Evolutionary conservation across 2,888 invertebrate genomes (phyloP), one percentile per base, ranked within the genome.

Genomic region (Cacoxenus indagator): DNA sequence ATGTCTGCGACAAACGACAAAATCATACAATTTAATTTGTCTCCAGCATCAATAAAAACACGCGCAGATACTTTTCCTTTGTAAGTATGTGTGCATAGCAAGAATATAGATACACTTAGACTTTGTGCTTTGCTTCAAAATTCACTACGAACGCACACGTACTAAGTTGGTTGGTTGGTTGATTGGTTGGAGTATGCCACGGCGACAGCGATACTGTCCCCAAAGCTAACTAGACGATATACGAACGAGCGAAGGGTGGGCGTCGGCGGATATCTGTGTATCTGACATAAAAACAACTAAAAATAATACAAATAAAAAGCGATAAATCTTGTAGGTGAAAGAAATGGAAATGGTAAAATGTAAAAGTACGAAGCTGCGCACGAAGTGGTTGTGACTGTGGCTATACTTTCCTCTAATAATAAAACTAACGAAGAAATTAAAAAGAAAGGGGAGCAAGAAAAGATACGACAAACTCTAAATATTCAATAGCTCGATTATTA

Each of bases 321-420:
- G 73, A 83, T 83, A 83, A 83, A 83, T 83, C 84, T 83, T 83
- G 84, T 84, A 84, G 83, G 83, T 84, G 84, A 83, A 83, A 83
- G 81, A 82, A 75, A 81, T 78, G 73, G 67, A 72, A 70, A 71
- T 70, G 69, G 70, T 67, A 69, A 75, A 76, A 76, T 69, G 69
- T 64, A 64, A 71, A 70, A 67, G 69, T 67, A 68, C 68, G 55
- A 64, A 62, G 71, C 67, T 55, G 64, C 65, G 70, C 75, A 71
- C 72, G 74, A 79, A 78, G 65, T 65, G 55, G 19, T 43, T 68
- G 72, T 76, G 70, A 67, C 64, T 51, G 9, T 22, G 51, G 51
- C n/a, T n/a, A n/a, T 62, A 45, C 61, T 43, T 62, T 62, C 17
- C 43, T 69, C 70, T 67, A 70, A 67, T 69, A 73, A 69, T 70